Evolutionary conservation across 2,888 invertebrate species (phyloP), one percentile per base, ranked within the genome.

Genomic region (Drosophila koepferae): DNA sequence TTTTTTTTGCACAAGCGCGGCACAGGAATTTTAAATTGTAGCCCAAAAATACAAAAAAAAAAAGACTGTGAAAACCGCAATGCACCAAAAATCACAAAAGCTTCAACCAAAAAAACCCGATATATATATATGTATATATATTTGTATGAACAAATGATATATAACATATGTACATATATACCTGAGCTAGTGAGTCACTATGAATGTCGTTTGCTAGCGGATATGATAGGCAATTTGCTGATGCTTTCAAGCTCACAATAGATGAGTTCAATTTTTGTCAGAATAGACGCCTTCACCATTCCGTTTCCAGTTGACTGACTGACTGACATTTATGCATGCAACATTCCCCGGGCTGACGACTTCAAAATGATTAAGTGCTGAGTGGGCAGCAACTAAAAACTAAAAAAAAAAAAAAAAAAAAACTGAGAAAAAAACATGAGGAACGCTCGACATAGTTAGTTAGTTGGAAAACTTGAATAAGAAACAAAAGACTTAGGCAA

Each of bases 401-500:
- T 48, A 0, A 48, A 16, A 8, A 23, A 23, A 23, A 23, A 43
- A 4, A 38, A 5, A 23, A 23, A 23, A 23, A 43, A 4, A 38
- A 5, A 14, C 0, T 0, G 0, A 34, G 9, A 5, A 5, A 38
- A 38, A 38, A 5, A 14, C 38, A 12, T 34, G 9, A 34, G 9
- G 14, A 38, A 12, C 38, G 41, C 31, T 44, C 28, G 28, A 6
- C 28, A 28, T 4, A 28, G 28, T 28, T 28, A 28, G 28, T 28
- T 23, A 53, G 14, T 20, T 14, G 38, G 38, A 16, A 54, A 40
- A 41, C 7, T n/a, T 36, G 14, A 10, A 34, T 34, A 12, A 8
- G 8, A 55, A 83, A 79, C 82, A 75, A 83, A 83, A 82, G 89
- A 88, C 83, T 86, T 80, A 85, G 77, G 79, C 81, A 85, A 83